Conservation (phyloP, 2,888 invertebrate species). For the Drosophila siamana region DNA sequence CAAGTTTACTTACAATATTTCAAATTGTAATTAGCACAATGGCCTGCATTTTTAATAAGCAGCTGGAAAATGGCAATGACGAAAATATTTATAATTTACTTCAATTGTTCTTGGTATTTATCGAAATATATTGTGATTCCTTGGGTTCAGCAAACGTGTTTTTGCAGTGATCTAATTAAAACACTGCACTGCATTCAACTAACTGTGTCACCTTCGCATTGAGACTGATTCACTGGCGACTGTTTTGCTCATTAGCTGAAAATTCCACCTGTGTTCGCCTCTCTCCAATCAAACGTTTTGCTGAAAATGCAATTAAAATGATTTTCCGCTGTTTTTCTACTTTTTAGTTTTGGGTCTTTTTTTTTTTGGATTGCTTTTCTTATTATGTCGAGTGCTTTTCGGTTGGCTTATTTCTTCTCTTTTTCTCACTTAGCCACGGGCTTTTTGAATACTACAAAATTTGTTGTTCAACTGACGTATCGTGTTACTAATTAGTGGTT, state of each 20-base stretch:
- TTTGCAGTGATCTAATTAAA: background rate
- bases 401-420: slow-evolving; percentile 20
- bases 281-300: slow-evolving; percentile 44
- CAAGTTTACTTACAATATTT: background rate
- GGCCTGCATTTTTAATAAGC: slow-evolving; percentile 5
- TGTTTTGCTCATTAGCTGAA: slow-evolving; percentile 22
- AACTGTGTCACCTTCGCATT: background rate
- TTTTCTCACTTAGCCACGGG: slow-evolving; percentile 30
- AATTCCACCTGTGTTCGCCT: slow-evolving; percentile 47
- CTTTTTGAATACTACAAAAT: slow-evolving; percentile 41
- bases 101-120: too few species aligned
- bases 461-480: slow-evolving; percentile 53
- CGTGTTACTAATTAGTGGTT: slow-evolving; percentile 63
- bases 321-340: slow-evolving; percentile 32
- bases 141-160: too few species aligned
- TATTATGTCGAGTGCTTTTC: slow-evolving; percentile 25
- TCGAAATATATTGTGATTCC: background rate
- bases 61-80: slow-evolving; percentile 1
- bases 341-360: background rate
- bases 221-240: background rate
- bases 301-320: slow-evolving; percentile 67
- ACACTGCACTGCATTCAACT: background rate
- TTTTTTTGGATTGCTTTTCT: background rate
- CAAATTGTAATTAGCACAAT: background rate
- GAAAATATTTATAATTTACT: slow-evolving; percentile 8